Base-by-base conservation (phyloP, 2,888 invertebrate species). In the Ophraella communa region DNA sequence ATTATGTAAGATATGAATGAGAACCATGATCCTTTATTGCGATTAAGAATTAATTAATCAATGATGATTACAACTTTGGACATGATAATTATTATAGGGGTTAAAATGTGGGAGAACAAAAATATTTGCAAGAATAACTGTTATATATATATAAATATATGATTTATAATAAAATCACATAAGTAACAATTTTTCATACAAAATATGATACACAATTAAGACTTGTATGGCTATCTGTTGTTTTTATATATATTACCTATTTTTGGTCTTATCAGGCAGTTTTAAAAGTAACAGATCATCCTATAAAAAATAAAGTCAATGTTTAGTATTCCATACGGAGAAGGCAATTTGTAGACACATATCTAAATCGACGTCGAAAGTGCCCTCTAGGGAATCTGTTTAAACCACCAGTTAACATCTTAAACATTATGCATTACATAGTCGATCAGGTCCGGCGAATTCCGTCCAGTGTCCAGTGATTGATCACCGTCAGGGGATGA, bases 361-460 rank as follows among this genome's bases (percentile, higher is more conserved):
- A 78, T 78, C 77, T 77, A 74, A 75, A 73, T 71, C 73, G 73
- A 74, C 72, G 70, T 73, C 71, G 69, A 69, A 79, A 81, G 77
- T 78, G 76, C 77, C 77, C 81, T 78, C 80, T 65, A 69, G 81
- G 80, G 80, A 78, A 74, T 71, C 73, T 74, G 71, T 79, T 79
- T 79, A 81, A 80, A 80, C 79, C 79, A 76, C 79, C 79, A 79
- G 82, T 80, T 81, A 81, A 81, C 81, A 81, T 81, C 82, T 81
- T 81, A 79, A 81, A 80, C 79, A 81, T 80, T 80, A 79, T 78
- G 77, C 80, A 81, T 81, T 80, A 81, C 79, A 80, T 74, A 76
- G 77, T 72, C 76, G 73, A 77, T 76, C 77, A 76, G 74, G 71
- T 74, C 70, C 67, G 68, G 74, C 62, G 65, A 67, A 67, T 67